Evolutionary conservation across 1,140 invertebrate genomes (phyloP), one percentile per base, ranked within the genome.

Genomic region (Chelonus insularis): DNA sequence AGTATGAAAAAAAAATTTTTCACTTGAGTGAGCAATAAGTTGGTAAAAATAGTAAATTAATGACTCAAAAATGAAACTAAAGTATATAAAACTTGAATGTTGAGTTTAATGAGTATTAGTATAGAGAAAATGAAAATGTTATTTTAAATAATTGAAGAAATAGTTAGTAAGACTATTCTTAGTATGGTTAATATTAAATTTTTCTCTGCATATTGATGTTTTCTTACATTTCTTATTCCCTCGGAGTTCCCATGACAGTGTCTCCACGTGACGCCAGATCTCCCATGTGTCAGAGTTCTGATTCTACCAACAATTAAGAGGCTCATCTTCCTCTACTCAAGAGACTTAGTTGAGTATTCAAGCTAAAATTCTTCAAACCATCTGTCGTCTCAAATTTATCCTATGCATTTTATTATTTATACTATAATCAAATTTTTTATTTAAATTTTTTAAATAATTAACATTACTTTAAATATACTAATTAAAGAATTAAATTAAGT

Each of bases 221-320:
- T 43, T 43, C 41, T 16, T 43, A 18, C 14, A 8, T 20, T 21
- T 6, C 16, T 9, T 43, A 39, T 39, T 1, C 12, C 9, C 12
- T 18, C 1, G 14, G 14, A 8, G 12, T 43, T 20, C 41, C 18
- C 18, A 43, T 43, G 41, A 16, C 41, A 43, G 16, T 43, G 52
- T 21, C 52, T 39, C 52, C 32, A 55, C 34, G 52, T 55, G 52
- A 55, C 52, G 52, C 52, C 52, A 55, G 52, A 55, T 55, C 34
- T 39, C 66, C 70, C 72, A 72, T 72, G 68, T 71, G 68, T 71
- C 63, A 58, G 62, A 57, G 65, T 67, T 67, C 73, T 77, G 74
- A 76, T 68, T 68, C 72, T 69, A 76, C 66, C 74, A 66, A 70
- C 76, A 76, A 78, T 78, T 78, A 78, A 76, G 74, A 75, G 70